Evolutionary conservation across 2,888 invertebrate species (phyloP), one percentile per base, ranked within the genome.

Genomic region (Cecidostiba fungosa): DNA sequence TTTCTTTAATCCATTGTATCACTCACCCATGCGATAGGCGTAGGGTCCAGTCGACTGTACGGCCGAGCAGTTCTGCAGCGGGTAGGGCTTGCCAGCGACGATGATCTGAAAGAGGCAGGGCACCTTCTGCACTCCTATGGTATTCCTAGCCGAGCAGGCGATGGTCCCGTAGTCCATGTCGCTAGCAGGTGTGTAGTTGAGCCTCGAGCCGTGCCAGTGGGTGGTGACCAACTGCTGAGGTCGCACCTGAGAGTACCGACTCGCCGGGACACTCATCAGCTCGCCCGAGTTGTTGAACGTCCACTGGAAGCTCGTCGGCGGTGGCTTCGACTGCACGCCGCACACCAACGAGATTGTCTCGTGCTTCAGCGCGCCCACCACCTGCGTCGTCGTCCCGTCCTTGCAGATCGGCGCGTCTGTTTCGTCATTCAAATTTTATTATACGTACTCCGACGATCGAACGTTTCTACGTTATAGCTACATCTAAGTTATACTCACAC

Each of bases 241-340:
- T 84, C 91, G 92, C 84, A 91, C 89, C 89, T 91, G 92, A 74
- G 94, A 93, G 90, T 94, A 94, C 90, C 95, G 95, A 85, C 95
- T 95, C 81, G 94, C 91, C 79, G 97, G 96, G 89, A 97, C 95
- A 93, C 97, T 96, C 86, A 96, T 96, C 94, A 97, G 96, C 92
- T 97, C 97, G 23, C 97, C 97, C 84, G 97, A 97, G 93, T 97
- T 97, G 94, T 98, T 98, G 95, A 98, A 98, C 87, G 97, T 97
- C 98, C 98, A 98, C 91, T 97, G 97, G 94, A 98, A 98, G 91
- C 96, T 95, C 88, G 96, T 96, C 77, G 96, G 95, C 6, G 97
- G 96, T 12, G 98, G 98, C 92, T 98, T 97, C 89, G 98, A 96
- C 91, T 97, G 97, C 87, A 98, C 97, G 86, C 97, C 97, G 93